Percentiles rank a stretch among this genome's conserved stretches.
Conservation (phyloP, 2,888 invertebrate species). For the Lobophora halterata region DNA sequence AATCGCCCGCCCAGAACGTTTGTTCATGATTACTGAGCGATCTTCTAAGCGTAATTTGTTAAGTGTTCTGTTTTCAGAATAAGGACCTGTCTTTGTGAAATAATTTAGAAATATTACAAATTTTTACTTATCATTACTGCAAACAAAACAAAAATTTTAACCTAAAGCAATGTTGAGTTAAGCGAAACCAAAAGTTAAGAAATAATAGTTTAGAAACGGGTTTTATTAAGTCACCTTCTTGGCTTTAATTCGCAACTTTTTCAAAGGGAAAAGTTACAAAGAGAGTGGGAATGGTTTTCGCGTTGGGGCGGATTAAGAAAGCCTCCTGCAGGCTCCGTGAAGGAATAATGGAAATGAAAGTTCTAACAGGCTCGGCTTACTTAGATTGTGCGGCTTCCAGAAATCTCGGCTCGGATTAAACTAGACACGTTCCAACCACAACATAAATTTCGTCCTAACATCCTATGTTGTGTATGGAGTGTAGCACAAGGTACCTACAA, state of each 20-base stretch:
- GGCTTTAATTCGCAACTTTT: slow-evolving; percentile 52
- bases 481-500: slow-evolving; percentile 23
- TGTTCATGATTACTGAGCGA: slow-evolving; percentile 25
- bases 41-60: slow-evolving; percentile 9
- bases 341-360: slow-evolving; percentile 64
- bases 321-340: slow-evolving; percentile 45
- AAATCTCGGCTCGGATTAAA: slow-evolving; percentile 62
- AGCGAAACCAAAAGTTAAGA: slow-evolving; percentile 1
- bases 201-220: slow-evolving; percentile 39
- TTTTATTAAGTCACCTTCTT: slow-evolving; percentile 43
- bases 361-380: slow-evolving; percentile 63
- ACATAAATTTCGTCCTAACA: slow-evolving; percentile 63
- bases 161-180: no score
- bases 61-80: not conserved
- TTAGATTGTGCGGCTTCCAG: slow-evolving; percentile 63
- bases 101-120: not conserved
- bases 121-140: not conserved
- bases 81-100: slow-evolving; percentile 3
- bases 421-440: slow-evolving; percentile 62
- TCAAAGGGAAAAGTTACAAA: slow-evolving; percentile 47
- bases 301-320: slow-evolving; percentile 56
- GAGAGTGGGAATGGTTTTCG: slow-evolving; percentile 51
- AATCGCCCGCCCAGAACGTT: slow-evolving; percentile 23
- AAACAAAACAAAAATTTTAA: slow-evolving; percentile 1
- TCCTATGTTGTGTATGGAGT: slow-evolving; percentile 42